phyloP scores from a whole-genome alignment of 2,797 vertebrate species.

The Natrix natrix region DNA sequence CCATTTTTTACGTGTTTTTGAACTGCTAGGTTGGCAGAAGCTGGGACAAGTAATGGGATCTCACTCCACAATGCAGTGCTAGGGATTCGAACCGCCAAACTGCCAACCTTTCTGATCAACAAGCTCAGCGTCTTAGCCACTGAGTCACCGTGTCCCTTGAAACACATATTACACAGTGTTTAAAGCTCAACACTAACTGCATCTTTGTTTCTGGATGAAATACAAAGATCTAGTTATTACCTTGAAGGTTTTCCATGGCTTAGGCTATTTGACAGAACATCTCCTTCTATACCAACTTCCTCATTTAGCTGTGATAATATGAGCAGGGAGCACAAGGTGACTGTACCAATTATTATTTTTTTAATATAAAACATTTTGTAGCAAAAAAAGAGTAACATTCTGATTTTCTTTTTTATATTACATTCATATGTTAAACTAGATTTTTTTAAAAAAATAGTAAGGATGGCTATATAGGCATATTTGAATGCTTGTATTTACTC shows the following conservation, averaged over 20 bases:
- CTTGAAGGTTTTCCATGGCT: background rate
- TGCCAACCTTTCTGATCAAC: too few species aligned
- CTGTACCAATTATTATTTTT: background rate
- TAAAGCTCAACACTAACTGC: background rate
- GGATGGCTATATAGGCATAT: conserved; percentile 9
- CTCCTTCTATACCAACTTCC: background rate
- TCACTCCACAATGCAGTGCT: too few species aligned
- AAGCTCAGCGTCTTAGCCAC: too few species aligned
- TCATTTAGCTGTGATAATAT: background rate
- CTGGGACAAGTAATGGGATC: too few species aligned
- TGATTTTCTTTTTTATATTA: conserved; percentile 22
- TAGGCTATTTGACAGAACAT: background rate
- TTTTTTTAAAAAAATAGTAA: conserved; percentile 31
- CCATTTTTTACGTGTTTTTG: too few species aligned
- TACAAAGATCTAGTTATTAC: background rate
- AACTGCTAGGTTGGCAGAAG: too few species aligned
- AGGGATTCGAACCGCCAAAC: too few species aligned
- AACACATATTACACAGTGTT: background rate
- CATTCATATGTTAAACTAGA: background rate
- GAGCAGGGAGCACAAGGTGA: background rate
- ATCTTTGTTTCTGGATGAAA: background rate
- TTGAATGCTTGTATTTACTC: conserved; percentile 46
- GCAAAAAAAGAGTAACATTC: conserved; percentile 17
- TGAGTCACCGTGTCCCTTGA: too few species aligned
- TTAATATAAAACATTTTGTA: conserved; percentile 17